Evolutionary conservation across 2,888 invertebrate genomes (phyloP), one percentile per base, ranked within the genome.

Genomic region (Thereva nobilitata): DNA sequence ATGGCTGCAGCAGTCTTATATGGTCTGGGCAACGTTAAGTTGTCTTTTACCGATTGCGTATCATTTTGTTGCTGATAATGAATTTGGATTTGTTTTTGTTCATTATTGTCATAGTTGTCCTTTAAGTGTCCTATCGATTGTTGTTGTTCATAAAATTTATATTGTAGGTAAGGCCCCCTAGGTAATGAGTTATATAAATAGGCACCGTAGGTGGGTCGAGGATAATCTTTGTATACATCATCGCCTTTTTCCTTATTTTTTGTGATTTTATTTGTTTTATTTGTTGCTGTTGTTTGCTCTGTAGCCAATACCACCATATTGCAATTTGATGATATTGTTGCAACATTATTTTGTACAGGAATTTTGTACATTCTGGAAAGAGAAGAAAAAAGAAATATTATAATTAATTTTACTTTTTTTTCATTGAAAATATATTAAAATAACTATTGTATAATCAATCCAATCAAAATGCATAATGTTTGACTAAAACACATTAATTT

Each of bases 111-210:
- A 66, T 67, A 68, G 59, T 61, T 49, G 10, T 70, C 64, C 8
- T 53, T 50, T 37, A 67, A 47, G 42, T 55, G 40, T 54, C 52
- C 45, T 59, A 37, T 47, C 59, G 54, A 35, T 37, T 63, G 66
- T 38, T 56, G 68, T 49, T 70, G 68, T 69, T 72, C 72, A 70
- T 72, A 71, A 70, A 69, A 67, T 72, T 73, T 73, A 70, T 72
- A 73, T 71, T 72, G 73, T 70, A 73, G 69, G 70, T 73, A 73
- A 72, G 73, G 73, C 71, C 73, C 73, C 69, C 73, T 71, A 68
- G 72, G 73, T 67, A 71, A 70, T 66, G 71, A 69, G 67, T 68
- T 71, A 68, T 68, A 66, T 66, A 66, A 68, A 70, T 72, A 73
- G 72, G 73, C 72, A 73, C 72, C 72, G 61, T 72, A 73, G 71